Conservation (phyloP, 2,797 vertebrate species). For the Gallinago nigripennis region DNA sequence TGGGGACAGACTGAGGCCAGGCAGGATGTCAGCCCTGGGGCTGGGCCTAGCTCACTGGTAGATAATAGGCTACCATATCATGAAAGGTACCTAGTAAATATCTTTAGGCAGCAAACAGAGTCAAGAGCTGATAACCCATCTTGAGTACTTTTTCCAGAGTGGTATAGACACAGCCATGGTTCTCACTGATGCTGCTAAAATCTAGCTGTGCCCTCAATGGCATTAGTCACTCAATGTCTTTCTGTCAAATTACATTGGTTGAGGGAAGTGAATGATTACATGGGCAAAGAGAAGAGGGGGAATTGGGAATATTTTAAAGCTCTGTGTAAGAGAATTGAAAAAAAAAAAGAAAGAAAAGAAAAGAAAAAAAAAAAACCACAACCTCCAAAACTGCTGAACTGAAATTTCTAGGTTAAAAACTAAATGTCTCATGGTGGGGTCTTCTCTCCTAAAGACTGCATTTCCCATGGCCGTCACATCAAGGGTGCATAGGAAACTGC, state of each 20-base stretch:
- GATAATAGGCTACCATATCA: neutral
- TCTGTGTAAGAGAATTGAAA: rapidly evolving
- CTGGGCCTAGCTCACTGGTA: neutral
- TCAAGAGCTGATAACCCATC: neutral
- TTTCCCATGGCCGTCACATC: neutral
- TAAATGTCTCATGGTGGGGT: neutral
- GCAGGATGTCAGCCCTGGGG: neutral
- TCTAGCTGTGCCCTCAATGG: neutral
- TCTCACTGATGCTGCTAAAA: neutral
- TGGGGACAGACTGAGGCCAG: neutral
- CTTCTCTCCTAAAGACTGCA: neutral
- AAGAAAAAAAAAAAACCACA: neutral
- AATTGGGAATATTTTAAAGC: neutral
- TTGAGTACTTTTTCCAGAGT: neutral
- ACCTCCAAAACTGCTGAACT: neutral
- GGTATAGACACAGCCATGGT: neutral
- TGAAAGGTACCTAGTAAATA: neutral
- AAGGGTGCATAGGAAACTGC: neutral
- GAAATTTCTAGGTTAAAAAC: neutral
- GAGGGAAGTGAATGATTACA: neutral
- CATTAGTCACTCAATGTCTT: neutral
- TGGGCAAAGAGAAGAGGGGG: neutral
- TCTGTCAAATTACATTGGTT: neutral
- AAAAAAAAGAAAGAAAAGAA: neutral
- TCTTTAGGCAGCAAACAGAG: neutral